These are phyloP conservation scores for Folsomia manolachei DNA, from an alignment of 2,888 invertebrate species.

Conservation along the genomic window DNA sequence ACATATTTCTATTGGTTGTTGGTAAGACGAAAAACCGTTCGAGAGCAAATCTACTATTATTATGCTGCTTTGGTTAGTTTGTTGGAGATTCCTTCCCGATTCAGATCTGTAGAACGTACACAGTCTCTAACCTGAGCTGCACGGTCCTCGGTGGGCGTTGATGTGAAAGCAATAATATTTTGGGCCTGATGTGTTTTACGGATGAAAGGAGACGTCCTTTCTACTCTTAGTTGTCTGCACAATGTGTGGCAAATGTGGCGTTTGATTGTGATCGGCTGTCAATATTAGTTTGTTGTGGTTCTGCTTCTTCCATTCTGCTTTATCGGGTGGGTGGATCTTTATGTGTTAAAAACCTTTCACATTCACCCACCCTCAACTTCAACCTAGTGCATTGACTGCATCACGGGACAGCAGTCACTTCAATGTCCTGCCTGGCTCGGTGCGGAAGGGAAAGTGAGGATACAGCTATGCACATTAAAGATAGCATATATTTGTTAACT, in stretches of 20 bases:
- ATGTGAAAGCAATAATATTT: constrained; percentile 24
- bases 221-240: background rate
- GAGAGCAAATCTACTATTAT: too few relatives aligned
- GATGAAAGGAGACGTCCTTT: constrained; percentile 11
- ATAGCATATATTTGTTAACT: too few relatives aligned
- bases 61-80: too few relatives aligned
- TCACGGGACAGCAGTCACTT: background rate
- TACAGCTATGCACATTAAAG: too few relatives aligned
- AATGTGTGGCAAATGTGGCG: constrained; percentile 21
- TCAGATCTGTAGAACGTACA: too few relatives aligned
- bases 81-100: too few relatives aligned
- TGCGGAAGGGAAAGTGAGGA: too few relatives aligned
- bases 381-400: background rate
- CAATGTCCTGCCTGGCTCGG: too few relatives aligned
- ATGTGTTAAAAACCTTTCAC: background rate
- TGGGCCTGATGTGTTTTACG: constrained; percentile 16
- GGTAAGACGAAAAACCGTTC: too few relatives aligned
- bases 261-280: constrained; percentile 20
- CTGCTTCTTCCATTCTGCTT: background rate
- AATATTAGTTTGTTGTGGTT: constrained; percentile 5
- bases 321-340: background rate
- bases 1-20: too few relatives aligned
- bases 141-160: constrained; percentile 7
- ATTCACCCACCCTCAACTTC: too few relatives aligned
- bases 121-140: too few relatives aligned